Conservation (phyloP, 2,797 vertebrate species). For the Lacerta viridis region DNA sequence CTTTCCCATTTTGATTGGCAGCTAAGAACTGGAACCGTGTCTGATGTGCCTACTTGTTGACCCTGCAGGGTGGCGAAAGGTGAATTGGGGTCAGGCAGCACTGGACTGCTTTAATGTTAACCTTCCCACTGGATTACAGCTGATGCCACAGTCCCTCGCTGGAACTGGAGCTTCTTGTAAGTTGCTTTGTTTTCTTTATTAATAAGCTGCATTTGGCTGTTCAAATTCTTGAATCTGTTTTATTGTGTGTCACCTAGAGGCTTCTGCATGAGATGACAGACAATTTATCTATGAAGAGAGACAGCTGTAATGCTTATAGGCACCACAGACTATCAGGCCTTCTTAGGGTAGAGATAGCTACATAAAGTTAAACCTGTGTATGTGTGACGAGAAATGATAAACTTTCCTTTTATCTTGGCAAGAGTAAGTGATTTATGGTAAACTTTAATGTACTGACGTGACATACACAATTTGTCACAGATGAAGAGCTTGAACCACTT, state of each 20-base stretch:
- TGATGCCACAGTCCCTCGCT: no score
- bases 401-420: conserved; percentile 73
- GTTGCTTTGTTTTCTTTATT: not conserved
- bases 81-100: no score
- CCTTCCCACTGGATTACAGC: no score
- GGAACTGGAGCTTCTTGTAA: not conserved
- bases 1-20: no score
- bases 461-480: conserved; percentile 71
- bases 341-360: conserved; percentile 53
- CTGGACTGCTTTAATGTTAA: no score
- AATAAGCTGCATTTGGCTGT: not conserved
- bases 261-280: not conserved
- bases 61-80: no score
- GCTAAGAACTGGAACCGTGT: no score
- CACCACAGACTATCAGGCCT: conserved; percentile 43
- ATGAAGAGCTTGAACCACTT: conserved; percentile 77
- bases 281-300: not conserved
- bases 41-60: no score
- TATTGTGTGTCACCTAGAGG: not conserved
- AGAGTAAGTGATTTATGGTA: conserved; percentile 72
- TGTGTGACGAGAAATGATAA: conserved; percentile 65
- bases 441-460: conserved; percentile 65
- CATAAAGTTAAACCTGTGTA: conserved; percentile 49
- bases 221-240: not conserved
- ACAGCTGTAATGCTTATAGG: conserved; percentile 47